Evolutionary conservation across 2,797 vertebrate genomes (phyloP), one percentile per base, ranked within the genome.

Genomic region (Anguilla pacifica): DNA sequence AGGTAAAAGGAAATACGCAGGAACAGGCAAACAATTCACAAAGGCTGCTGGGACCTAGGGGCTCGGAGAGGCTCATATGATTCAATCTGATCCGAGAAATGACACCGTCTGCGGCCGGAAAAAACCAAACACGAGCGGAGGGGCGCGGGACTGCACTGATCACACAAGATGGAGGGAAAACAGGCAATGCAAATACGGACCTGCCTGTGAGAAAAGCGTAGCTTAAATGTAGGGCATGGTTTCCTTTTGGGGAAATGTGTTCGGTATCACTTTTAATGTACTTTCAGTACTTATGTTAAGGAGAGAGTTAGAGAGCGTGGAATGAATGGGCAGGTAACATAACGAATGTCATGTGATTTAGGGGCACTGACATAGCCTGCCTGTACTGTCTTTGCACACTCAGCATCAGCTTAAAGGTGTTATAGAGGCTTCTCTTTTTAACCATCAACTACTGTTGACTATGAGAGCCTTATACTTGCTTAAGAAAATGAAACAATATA

Each of bases 41-140:
- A 3, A 22, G 25, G 57, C 49, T 28, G 11, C 6, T 1, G 9
- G 10, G 70, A 1, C 35, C 77, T 7, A 17, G 72, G 39, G 87
- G n/a, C 46, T 43, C 53, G 15, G n/a, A 88, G 55, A 89, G 88
- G 19, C 86, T 86, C 31, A 6, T 53, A 89, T 92, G 92, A 92
- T 91, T 92, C 90, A 93, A 84, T 49, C 35, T 22, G 59, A 89
- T 88, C 87, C 85, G 90, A 91, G 90, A 93, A 92, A 88, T 89
- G 88, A 91, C 79, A 64, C 7, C 28, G 74, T 85, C 5, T 9
- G 35, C 84, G 31, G 61, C 81, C 25, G 92, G 91, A 92, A 93
- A 92, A 91, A 89, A 88, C 88, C 57, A 61, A 67, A 55, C 1
- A 35, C 6, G 53, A 87, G 84, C 64, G 43, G 87, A 67, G n/a